These are phyloP conservation scores for Sinhomidia bicolor DNA, from an alignment of 2,888 invertebrate genomes.

Conservation along the genomic window DNA sequence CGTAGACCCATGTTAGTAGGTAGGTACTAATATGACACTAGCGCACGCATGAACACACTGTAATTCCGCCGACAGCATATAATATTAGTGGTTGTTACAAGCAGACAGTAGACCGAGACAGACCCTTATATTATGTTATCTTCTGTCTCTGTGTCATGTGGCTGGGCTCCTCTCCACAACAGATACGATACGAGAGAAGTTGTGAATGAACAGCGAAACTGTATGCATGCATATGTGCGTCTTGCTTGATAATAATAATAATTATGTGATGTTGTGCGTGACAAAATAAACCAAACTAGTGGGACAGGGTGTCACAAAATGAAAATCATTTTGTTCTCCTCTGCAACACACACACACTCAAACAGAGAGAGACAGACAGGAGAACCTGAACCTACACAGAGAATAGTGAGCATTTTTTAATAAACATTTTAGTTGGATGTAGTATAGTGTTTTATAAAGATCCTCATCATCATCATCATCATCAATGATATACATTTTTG, in stretches of 20 bases:
- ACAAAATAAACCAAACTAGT: conserved; percentile 65
- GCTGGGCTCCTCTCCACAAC: background rate
- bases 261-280: conserved; percentile 54
- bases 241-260: background rate
- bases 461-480: background rate
- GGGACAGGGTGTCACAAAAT: conserved; percentile 62
- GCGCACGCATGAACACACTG: background rate
- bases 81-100: background rate
- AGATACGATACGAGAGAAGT: no score
- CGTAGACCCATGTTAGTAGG: no score
- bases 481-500: no score
- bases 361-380: no score
- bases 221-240: background rate
- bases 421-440: no score
- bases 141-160: background rate
- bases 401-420: no score
- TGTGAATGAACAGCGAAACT: conserved; percentile 9
- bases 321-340: conserved; percentile 13
- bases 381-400: no score
- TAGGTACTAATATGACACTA: no score
- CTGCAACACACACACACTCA: no score
- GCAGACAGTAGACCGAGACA: background rate
- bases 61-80: background rate
- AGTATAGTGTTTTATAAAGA: no score
- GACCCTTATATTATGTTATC: background rate